Conservation (phyloP, 1,140 invertebrate genomes). For the Cotesia typhae region DNA sequence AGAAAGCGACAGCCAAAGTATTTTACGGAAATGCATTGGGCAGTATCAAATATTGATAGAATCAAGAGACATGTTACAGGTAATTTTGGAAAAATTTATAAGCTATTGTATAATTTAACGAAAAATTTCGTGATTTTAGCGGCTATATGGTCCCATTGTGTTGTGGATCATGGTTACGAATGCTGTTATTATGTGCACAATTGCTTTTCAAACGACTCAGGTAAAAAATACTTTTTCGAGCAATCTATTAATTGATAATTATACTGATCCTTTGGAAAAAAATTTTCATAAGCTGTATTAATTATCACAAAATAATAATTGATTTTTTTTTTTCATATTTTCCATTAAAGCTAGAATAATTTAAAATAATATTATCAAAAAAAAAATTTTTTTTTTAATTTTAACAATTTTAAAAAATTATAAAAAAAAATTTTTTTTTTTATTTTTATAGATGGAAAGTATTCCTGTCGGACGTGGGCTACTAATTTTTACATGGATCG, state of each 20-base stretch:
- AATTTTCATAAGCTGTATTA: no score
- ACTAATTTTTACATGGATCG: background rate
- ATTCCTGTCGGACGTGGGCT: background rate
- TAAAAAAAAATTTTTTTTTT: background rate
- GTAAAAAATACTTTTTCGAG: conserved; percentile 33
- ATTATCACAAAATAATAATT: no score
- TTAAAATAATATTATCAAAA: no score
- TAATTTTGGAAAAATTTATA: no score
- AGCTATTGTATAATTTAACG: no score
- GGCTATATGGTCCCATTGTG: conserved; percentile 45
- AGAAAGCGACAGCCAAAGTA: conserved; percentile 22
- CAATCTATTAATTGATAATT: no score
- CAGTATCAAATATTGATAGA: conserved; percentile 34
- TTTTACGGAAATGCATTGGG: conserved; percentile 36
- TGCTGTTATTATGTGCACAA: conserved; percentile 45
- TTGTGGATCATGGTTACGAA: conserved; percentile 42
- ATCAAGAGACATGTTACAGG: conserved; percentile 32
- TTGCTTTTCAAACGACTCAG: conserved; percentile 47
- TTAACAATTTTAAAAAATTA: no score
- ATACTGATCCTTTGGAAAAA: no score
- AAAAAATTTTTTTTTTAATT: no score
- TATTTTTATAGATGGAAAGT: conserved; percentile 6
- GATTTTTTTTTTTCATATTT: no score
- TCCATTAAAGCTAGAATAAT: no score
- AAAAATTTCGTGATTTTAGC: conserved; percentile 29